A percentile compares a stretch with the other conserved stretches of the same genome.
These are phyloP conservation scores for Bufotes viridis DNA, from an alignment of 2,797 vertebrate genomes.

Conservation along the genomic window DNA sequence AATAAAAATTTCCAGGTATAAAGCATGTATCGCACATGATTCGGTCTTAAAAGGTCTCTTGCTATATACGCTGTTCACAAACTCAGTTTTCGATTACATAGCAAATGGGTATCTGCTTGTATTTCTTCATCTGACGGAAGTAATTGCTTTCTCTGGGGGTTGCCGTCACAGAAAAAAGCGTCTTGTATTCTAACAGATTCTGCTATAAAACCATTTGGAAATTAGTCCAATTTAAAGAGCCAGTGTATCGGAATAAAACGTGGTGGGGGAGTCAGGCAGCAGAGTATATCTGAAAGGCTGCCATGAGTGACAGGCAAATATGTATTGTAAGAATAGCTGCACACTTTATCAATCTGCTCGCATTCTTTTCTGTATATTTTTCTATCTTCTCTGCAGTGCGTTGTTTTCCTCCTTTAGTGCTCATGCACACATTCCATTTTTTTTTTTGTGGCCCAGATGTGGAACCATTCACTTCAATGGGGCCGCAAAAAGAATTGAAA, in stretches of 20 bases:
- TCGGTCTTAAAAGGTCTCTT: conserved; percentile 13
- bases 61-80: conserved; percentile 15
- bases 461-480: too few species aligned
- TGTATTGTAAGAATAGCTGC: not conserved
- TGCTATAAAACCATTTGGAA: conserved; percentile 49
- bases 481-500: too few species aligned
- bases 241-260: conserved; percentile 43
- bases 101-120: conserved; percentile 41
- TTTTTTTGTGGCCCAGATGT: not conserved
- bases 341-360: not conserved
- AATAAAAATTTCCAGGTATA: not conserved
- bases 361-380: not conserved
- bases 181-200: conserved; percentile 16
- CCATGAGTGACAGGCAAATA: conserved; percentile 1
- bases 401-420: not conserved
- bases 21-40: not conserved
- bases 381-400: not conserved
- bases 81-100: conserved; percentile 52
- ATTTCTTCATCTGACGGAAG: conserved; percentile 52
- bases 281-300: not conserved
- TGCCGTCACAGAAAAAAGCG: conserved; percentile 39
- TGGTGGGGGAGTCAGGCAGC: not conserved
- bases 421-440: not conserved
- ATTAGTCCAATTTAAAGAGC: conserved; percentile 46
- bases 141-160: conserved; percentile 46